These are phyloP conservation scores for Drosophila sordidula DNA, from an alignment of 2,888 invertebrate species.

Conservation along the genomic window DNA sequence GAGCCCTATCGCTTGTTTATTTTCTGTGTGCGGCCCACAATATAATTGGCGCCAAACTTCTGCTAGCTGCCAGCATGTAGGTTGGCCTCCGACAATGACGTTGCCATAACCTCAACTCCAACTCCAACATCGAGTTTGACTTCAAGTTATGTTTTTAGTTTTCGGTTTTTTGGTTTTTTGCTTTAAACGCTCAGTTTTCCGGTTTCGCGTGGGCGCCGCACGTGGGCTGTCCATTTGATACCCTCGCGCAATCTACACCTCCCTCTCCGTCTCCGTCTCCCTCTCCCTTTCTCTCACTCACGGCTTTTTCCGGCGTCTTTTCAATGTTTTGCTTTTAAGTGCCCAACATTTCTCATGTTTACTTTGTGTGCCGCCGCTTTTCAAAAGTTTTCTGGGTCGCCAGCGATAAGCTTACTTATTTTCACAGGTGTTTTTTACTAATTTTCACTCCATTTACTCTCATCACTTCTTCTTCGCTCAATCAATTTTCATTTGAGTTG, in stretches of 20 bases:
- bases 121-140: conserved; percentile 14
- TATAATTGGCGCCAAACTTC: conserved; percentile 62
- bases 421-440: conserved; percentile 70
- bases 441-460: conserved; percentile 45
- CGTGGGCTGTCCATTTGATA: conserved; percentile 52
- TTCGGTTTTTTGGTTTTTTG: conserved; percentile 39
- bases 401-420: conserved; percentile 68
- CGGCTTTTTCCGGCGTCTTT: conserved; percentile 10
- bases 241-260: not conserved
- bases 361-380: conserved; percentile 28
- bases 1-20: not conserved
- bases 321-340: conserved; percentile 25
- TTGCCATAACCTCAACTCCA: conserved; percentile 32
- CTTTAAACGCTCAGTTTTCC: conserved; percentile 49
- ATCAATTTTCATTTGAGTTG: conserved; percentile 32
- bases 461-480: not conserved
- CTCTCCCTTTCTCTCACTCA: not conserved
- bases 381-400: conserved; percentile 52
- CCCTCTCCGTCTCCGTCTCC: not conserved
- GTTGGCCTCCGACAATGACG: conserved; percentile 29
- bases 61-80: conserved; percentile 31
- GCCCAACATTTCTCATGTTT: conserved; percentile 47
- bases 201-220: conserved; percentile 52
- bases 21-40: conserved; percentile 41
- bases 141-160: conserved; percentile 15